A percentile compares a stretch with the other conserved stretches of the same genome.
phyloP scores from a whole-genome alignment of 1,140 invertebrate genomes.

The Epicauta chinensis region DNA sequence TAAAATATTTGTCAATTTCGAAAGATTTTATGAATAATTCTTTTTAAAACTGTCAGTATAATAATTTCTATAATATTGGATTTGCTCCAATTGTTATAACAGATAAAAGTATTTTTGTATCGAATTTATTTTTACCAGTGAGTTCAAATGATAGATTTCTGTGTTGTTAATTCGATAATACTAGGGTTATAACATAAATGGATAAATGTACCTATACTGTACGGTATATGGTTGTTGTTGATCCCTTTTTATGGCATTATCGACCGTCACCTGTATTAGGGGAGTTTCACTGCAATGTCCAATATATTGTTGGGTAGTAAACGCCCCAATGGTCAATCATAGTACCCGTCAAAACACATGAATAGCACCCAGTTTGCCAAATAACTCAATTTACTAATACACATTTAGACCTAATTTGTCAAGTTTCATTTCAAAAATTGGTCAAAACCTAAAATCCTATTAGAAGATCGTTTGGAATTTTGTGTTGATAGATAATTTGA shows the following conservation, averaged over 20 bases:
- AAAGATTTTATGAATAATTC: no score
- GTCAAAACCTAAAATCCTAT: no score
- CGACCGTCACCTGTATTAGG: conserved; percentile 5
- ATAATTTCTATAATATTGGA: no score
- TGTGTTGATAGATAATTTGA: no score
- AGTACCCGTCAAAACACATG: conserved; percentile 11
- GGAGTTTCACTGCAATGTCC: conserved; percentile 9
- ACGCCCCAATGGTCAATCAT: conserved; percentile 13
- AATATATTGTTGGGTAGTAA: conserved; percentile 4
- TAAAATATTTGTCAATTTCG: no score
- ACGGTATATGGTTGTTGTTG: not conserved
- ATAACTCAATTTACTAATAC: conserved; percentile 14
- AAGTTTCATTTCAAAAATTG: not conserved
- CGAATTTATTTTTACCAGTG: no score
- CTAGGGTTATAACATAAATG: no score
- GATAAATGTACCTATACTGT: no score
- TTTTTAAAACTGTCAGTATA: no score
- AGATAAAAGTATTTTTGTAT: no score
- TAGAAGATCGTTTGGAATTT: no score
- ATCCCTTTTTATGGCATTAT: conserved; percentile 4
- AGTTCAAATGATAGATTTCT: not conserved
- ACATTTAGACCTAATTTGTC: conserved; percentile 12
- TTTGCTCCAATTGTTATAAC: no score
- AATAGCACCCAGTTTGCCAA: conserved; percentile 7
- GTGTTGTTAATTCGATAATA: conserved; percentile 8